phyloP scores from a whole-genome alignment of 1,140 invertebrate genomes.

The Drosophila pachea region DNA sequence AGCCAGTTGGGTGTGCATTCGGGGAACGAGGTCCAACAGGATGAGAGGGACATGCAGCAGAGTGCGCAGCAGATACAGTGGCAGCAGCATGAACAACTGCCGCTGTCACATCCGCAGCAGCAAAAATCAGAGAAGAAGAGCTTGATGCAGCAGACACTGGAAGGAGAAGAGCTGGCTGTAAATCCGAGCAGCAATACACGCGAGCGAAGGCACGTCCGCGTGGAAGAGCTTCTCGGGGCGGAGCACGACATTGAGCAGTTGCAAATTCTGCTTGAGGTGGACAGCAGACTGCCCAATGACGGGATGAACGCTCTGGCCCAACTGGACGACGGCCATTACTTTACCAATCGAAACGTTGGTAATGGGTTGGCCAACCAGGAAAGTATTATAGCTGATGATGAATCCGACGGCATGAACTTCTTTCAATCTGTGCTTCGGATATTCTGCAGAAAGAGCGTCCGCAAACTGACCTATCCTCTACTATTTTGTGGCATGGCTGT shows the following conservation, averaged over 20 bases:
- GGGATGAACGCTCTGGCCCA: not conserved
- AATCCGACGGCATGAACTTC: not conserved
- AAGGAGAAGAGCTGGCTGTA: too few species aligned
- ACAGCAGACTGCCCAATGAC: not conserved
- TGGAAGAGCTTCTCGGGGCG: conserved; percentile 46
- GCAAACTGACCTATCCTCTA: conserved; percentile 44
- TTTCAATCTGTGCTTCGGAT: conserved; percentile 27
- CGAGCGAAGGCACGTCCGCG: conserved; percentile 33
- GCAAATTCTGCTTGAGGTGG: conserved; percentile 39
- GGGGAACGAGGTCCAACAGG: not conserved
- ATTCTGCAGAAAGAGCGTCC: conserved; percentile 17
- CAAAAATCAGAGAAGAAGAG: too few species aligned
- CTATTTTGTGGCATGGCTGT: conserved; percentile 55
- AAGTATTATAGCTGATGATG: not conserved
- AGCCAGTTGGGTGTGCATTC: not conserved
- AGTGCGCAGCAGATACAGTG: not conserved
- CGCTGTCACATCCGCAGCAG: not conserved
- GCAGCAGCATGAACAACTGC: not conserved
- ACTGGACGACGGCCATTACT: not conserved
- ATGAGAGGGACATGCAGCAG: not conserved
- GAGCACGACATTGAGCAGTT: conserved; percentile 49
- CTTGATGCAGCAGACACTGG: not conserved
- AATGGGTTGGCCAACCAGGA: not conserved
- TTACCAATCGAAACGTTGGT: not conserved
- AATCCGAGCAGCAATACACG: not conserved